Evolutionary conservation across 1,140 invertebrate species (phyloP).

Genomic region (Drosophila athabasca): DNA sequence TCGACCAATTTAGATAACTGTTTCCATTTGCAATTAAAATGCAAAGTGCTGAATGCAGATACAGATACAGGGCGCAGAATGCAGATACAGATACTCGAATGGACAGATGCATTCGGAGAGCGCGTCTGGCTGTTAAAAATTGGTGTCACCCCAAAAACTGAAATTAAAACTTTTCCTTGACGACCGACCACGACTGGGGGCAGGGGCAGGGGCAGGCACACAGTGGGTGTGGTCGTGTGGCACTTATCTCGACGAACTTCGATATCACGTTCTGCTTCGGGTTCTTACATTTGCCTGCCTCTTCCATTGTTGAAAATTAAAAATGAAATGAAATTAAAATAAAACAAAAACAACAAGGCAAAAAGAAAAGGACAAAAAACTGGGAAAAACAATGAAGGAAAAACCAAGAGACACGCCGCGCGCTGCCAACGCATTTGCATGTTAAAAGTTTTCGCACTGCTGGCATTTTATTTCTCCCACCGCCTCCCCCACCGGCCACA

Average conservation of each 20-base stretch:
- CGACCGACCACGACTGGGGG: constrained; percentile 33
- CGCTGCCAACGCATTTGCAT: constrained; percentile 70
- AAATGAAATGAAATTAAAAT: constrained; percentile 74
- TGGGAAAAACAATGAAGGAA: constrained; percentile 11
- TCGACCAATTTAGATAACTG: constrained; percentile 83
- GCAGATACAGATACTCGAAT: constrained; percentile 22
- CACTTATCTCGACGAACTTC: constrained; percentile 76
- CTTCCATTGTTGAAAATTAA: constrained; percentile 64
- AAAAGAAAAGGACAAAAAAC: constrained; percentile 5
- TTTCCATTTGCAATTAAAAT: constrained; percentile 83
- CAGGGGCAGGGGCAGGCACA: too few relatives aligned
- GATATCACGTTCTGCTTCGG: constrained; percentile 67
- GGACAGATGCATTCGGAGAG: constrained; percentile 21
- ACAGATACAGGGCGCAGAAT: constrained; percentile 32
- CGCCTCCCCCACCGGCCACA: constrained; percentile 13
- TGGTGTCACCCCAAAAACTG: constrained; percentile 59
- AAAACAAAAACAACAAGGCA: constrained; percentile 7
- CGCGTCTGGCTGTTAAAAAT: constrained; percentile 52
- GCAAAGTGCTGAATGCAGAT: constrained; percentile 77
- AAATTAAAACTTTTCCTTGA: constrained; percentile 80
- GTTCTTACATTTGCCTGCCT: constrained; percentile 12
- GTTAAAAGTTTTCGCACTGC: constrained; percentile 79
- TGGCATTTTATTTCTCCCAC: constrained; percentile 58
- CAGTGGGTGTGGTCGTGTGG: constrained; percentile 34
- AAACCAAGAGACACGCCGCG: constrained; percentile 6